Evolutionary conservation across 2,797 vertebrate species (phyloP), one percentile per base, ranked within the genome.

Genomic region (Hozukius guyotensis): DNA sequence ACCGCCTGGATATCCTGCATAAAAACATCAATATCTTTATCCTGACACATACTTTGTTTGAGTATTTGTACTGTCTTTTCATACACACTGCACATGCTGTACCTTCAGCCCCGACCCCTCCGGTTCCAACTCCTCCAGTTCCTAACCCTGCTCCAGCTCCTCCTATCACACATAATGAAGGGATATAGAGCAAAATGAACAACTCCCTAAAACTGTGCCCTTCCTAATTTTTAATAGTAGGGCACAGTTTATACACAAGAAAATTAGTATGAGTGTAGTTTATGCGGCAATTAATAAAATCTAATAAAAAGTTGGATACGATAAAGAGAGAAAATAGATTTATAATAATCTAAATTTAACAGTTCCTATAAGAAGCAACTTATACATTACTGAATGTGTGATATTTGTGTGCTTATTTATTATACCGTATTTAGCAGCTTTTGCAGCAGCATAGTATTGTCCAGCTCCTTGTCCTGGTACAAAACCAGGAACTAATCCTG

Each of bases 341-440:
- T 56, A 8, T 42, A 6, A 72, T 16, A n/a, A 31, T 16, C 9
- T 20, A 22, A 29, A 25, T 25, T 0, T 4, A 14, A 42, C 4
- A 42, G 9, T 29, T 59, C 9, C 8, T 36, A 13, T 49, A 10
- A 46, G 25, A 22, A 14, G 32, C 1, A 20, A 22, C 2, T 31
- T 52, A 27, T 59, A 34, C 13, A 27, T 25, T n/a, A n/a, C 5
- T 31, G 6, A 63, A 55, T 63, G 22, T 62, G 20, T 25, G 12
- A 36, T 22, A 8, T 53, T 10, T 36, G 11, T 27, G 24, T 82
- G 13, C 4, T 73, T 11, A n/a, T 70, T 63, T 66, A 13, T 20
- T 42, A 0, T 66, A 88, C 86, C 88, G 12, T 89, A 89, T 91
- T 89, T 91, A 65, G 84, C 85, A 83, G 87, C 84, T 88, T 90